These are phyloP conservation scores for Melanerpes aurifrons DNA, from an alignment of 2,113 vertebrate species.

Conservation along the genomic window DNA sequence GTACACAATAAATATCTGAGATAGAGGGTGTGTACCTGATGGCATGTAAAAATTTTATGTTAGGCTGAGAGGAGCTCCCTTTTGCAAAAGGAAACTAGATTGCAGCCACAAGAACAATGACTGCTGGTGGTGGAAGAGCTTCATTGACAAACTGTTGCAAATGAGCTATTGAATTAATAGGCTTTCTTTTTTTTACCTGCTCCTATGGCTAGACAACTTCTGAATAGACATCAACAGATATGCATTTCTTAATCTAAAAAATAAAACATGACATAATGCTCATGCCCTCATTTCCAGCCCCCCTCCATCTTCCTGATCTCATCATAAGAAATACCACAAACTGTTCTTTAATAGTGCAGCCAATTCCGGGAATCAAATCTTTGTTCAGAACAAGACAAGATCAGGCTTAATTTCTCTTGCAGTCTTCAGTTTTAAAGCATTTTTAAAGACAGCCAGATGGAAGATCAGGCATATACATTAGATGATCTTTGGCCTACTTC, in stretches of 20 bases:
- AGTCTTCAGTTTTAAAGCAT: background rate
- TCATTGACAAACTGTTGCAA: background rate
- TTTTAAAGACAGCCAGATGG: constrained; percentile 11
- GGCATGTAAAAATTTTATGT: background rate
- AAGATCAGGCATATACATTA: constrained; percentile 41
- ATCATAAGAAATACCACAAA: background rate
- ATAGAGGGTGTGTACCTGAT: background rate
- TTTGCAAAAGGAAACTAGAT: background rate
- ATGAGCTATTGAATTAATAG: background rate
- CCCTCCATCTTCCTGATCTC: background rate
- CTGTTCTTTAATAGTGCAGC: background rate
- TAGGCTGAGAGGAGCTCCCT: background rate
- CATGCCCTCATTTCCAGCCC: accelerated
- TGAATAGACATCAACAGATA: background rate
- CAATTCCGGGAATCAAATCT: background rate
- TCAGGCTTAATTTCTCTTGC: background rate
- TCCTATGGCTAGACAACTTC: background rate
- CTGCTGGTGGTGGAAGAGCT: background rate
- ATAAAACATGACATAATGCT: background rate
- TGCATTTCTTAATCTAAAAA: background rate
- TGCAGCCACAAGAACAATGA: background rate
- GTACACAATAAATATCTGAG: background rate
- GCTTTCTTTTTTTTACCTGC: background rate
- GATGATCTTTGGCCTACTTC: constrained; percentile 33
- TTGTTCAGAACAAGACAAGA: background rate